Base-by-base conservation (phyloP, 2,888 invertebrate species). In the Agrochola lota region DNA sequence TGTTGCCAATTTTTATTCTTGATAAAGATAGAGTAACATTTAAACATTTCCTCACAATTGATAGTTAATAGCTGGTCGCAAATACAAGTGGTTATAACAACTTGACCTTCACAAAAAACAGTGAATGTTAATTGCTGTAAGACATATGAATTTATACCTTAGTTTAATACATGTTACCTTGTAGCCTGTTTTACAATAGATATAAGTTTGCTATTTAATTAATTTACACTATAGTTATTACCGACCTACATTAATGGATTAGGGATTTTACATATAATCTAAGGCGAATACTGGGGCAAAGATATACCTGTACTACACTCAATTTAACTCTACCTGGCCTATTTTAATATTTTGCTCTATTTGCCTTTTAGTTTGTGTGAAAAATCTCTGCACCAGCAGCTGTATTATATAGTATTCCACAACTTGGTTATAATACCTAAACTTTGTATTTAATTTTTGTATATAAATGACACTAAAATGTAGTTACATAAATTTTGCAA, bases 401-500 rank as follows among this genome's bases (percentile, higher is more conserved):
- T 93, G 92, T 94, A 93, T 91, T 91, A 91, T 93, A 93, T 90
- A 91, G 87, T 93, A 92, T 92, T 93, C 92, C 91, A 92, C 91
- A 88, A 91, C 91, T 94, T 92, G 87, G 87, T 93, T 93, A 90
- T 86, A 90, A 88, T 93, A 90, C 90, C 89, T 88, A 91, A 90
- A 90, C 88, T 90, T 92, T 94, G 91, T 95, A 95, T 95, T 96
- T 94, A 94, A 94, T 95, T 95, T 96, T 95, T 96, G 96, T 96
- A 96, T 96, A 96, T 96, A 95, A 94, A 94, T 94, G 94, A 95
- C 96, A 95, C 95, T 94, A 92, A 94, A 94, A 94, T 94, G 93
- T 96, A 96, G 95, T 93, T 94, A 94, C 94, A 94, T 95, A 96
- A 94, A 92, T 95, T 96, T 95, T 94, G 95, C 96, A 96, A 96